Evolutionary conservation across 2,888 invertebrate genomes (phyloP), one percentile per base, ranked within the genome.

Genomic region (Horisme vitalbata): DNA sequence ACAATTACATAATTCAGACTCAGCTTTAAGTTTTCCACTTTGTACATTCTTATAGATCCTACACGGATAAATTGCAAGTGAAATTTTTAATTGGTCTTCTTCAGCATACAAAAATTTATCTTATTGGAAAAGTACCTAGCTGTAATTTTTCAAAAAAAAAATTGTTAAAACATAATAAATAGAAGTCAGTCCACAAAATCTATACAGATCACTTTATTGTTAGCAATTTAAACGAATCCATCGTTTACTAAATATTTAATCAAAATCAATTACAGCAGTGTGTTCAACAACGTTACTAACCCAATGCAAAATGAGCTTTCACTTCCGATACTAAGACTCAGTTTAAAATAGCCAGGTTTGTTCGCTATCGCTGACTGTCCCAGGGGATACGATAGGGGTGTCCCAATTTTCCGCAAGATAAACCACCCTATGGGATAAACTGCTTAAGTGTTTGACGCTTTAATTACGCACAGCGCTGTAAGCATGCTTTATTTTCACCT

Each of bases 341-440:
- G 47, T 65, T 5, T 18, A 18, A 41, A 37, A 11, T 30, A 23
- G 27, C 13, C 37, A 45, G 37, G 28, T 30, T 2, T 5, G 7
- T 23, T 8, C 43, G 33, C 41, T 52, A 44, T 62, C 60, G 69
- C 65, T 65, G 60, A 64, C 57, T 61, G 21, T 59, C 46, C 55
- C 52, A 56, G 64, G 52, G 61, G 61, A 59, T 18, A 18, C 8
- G 36, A 45, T 43, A 45, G 50, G 53, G 49, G 50, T 59, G 48
- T 45, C 50, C 57, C 69, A 72, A 75, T 73, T 72, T 75, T 69
- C 66, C 71, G 61, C 64, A 58, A 71, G 70, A 70, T 61, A 61
- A 59, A 55, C 53, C 65, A 62, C 61, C 63, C 64, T 61, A 64
- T 65, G 55, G 58, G 55, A 58, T 64, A 65, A 71, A 67, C 52